Base-by-base conservation (phyloP, 2,113 vertebrate genomes). In the Carollia perspicillata region DNA sequence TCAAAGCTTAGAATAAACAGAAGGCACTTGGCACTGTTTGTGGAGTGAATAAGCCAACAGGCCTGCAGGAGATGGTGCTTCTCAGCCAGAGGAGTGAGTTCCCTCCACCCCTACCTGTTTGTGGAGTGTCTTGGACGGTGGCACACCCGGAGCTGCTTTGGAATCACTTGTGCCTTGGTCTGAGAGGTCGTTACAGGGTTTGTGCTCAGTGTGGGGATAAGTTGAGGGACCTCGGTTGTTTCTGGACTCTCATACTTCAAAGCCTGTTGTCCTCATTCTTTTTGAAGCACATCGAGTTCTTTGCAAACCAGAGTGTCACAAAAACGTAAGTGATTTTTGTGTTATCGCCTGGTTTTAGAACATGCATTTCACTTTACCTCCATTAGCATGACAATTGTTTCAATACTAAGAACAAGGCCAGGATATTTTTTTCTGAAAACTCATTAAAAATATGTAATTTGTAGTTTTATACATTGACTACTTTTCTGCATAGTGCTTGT, bases 251-350 rank as follows among this genome's bases (percentile, higher is more conserved):
- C 51, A 78, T 63, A 78, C 53, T 90, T 90, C 23, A 65, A 81
- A 66, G 8, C 42, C 33, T 55, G 7, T 91, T 88, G 37, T 65
- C 49, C 6, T 79, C 33, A 71, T 40, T 63, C 3, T 79, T 96
- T 68, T 30, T 65, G 18, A 91, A 95, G 58, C 77, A 85, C 85
- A 84, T 85, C 51, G 69, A 81, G 18, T 96, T 51, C 49, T 89
- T 58, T 92, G 88, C 51, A 72, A 51, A 66, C 14, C 11, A 58
- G 44, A 78, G n/a, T 58, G 51, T 94, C 28, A 49, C 71, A 89
- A 92, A 85, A 85, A 35, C 18, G 2, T 58, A 60, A 87, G 22
- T 12, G 22, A 35, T 77, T 94, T 77, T 90, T 40, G 37, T 87
- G 18, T 49, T 74, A 26, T 22, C 37, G 55, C 1, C 53, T 51